phyloP scores from a whole-genome alignment of 2,113 vertebrate species.

The Elachura formosa region DNA sequence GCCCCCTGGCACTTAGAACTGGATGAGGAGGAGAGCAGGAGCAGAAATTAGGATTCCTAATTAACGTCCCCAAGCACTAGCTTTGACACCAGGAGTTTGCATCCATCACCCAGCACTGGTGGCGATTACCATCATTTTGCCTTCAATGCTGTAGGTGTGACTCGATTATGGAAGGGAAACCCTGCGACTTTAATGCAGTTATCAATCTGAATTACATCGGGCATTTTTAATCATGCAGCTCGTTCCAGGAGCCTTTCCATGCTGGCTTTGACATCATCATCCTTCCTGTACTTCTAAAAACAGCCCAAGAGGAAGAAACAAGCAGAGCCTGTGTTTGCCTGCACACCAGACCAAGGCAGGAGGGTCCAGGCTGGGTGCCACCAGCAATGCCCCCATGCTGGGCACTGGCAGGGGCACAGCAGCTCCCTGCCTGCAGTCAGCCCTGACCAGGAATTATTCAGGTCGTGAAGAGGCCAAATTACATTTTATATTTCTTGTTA shows the following conservation, averaged over 20 bases:
- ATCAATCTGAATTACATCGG: conserved; percentile 34
- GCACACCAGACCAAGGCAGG: accelerated
- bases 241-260: not conserved
- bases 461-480: not conserved
- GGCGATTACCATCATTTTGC: not conserved
- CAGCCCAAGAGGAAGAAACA: not conserved
- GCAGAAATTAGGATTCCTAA: not conserved
- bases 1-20: accelerated
- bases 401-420: no score
- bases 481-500: conserved; percentile 5
- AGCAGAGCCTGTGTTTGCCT: accelerated
- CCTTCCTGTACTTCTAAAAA: not conserved
- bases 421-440: not conserved
- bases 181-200: not conserved
- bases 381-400: accelerated
- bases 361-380: not conserved
- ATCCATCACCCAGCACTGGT: not conserved
- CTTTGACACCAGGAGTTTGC: not conserved
- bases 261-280: not conserved
- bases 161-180: not conserved
- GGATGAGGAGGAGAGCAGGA: accelerated
- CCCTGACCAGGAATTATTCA: not conserved
- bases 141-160: not conserved
- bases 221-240: not conserved
- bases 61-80: not conserved